Base-by-base conservation (phyloP, 2,888 invertebrate genomes). In the Tenthredo livida region DNA sequence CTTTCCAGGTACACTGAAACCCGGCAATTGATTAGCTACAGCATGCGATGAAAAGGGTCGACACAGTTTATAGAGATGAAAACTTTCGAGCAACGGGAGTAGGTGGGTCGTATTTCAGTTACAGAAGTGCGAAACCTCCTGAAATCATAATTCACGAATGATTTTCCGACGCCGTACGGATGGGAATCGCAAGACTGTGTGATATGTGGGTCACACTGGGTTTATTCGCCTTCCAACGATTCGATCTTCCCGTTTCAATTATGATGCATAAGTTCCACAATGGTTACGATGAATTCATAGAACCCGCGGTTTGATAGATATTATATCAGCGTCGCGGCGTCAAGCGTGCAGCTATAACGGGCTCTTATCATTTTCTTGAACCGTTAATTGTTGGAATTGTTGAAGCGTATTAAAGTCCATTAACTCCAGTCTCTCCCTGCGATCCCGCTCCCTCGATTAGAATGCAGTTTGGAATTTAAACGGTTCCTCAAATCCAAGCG, bases 1-100 rank as follows among this genome's bases (percentile, higher is more conserved):
- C 82, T 86, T 54, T 85, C 72, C 67, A 86, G 47, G 65, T 86
- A 86, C 15, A 67, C 86, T 86, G 84, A 40, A 82, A 84, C 40
- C 65, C 78, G 67, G 50, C 25, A 25, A 84, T 77, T 77, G 47
- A 77, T 77, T 47, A 80, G 58, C 17, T 15, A 25, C 6, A 9
- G 29, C n/a, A 29, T 47, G 33, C 9, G 47, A 17, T 77, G n/a
- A 33, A 77, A 29, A 47, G 25, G 29, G 86, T 84, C 80, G 83
- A 50, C 82, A 84, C 25, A 1, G 78, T 37, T 50, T 33, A 65
- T 33, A 65, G n/a, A 58, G 75, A 67, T 61, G 37, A 65, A 85
- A 77, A 85, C 80, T 58, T 21, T 25, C 15, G 33, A 33, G 12
- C 0, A 10, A 12, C 67, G 33, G 67, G 33, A 67, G 67, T n/a